Evolutionary conservation across 2,113 vertebrate genomes (phyloP), one percentile per base, ranked within the genome.

Genomic region (Megalops atlanticus): DNA sequence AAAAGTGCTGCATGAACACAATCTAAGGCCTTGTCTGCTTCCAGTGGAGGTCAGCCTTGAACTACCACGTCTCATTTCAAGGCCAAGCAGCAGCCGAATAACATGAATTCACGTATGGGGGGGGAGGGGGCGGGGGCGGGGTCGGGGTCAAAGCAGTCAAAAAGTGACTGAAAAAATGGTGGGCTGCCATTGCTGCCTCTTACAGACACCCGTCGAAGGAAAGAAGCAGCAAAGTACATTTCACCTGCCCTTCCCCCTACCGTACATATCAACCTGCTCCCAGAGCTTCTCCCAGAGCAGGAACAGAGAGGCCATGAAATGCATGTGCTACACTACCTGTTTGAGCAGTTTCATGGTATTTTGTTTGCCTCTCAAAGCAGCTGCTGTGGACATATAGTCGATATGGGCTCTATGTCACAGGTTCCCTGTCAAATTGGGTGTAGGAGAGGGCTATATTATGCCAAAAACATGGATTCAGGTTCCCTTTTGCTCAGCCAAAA

Each of bases 321-420:
- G 54, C 31, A 54, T 16, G 80, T 21, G 83, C 82, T 83, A 86
- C 86, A 82, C 84, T 40, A 93, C 92, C 88, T 85, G 92, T 92
- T 43, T 76, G 91, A 86, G 91, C 92, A 89, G 92, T 93, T 93
- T 21, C 73, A 38, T 79, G 77, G 38, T 68, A 87, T 87, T 85
- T 11, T 8, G 79, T 86, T 80, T 80, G 47, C 80, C 39, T 81
- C 38, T 69, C 49, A 8, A 39, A 84, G 80, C 77, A 49, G 70
- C 76, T 82, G 27, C 58, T 70, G 15, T 76, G 54, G 27, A 39
- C 10, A 10, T 27, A 64, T 2, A 31, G 58, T 1, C n/a, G 58
- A 64, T 64, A 31, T 11, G 58, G 58, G n/a, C n/a, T 31, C 58
- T 10, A n/a, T 64, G 27, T 31, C 24, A 64, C 58, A 64, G 58